Base-by-base conservation (phyloP, 2,888 invertebrate genomes). In the Mongoloraphidia duomilia region DNA sequence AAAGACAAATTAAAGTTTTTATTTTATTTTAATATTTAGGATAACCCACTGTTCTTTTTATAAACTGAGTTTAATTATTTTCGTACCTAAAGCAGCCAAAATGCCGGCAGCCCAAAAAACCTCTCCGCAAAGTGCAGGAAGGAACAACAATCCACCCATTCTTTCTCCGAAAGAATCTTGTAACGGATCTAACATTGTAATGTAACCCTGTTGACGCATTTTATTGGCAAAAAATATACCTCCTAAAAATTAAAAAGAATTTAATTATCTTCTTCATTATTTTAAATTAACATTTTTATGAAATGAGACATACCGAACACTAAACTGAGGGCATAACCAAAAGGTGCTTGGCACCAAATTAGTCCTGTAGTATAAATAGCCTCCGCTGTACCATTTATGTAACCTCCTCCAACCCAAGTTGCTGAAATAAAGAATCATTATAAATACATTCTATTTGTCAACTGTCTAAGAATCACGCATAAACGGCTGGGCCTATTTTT, bases 61-160 rank as follows among this genome's bases (percentile, higher is more conserved):
- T 17, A 12, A 34, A 44, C 12, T 33, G 10, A 17, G 12, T 33
- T 34, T 48, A 38, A 13, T 37, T 35, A 34, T 35, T 39, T 38
- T 54, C 72, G 70, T 59, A 86, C 87, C 94, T 40, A 97, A 73
- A 8, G 97, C 97, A 0, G 96, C 93, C 48, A 97, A 74, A 59
- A 97, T 96, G 47, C 96, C 96, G 1, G 96, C 97, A 0, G 96
- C 95, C 97, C 97, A 97, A 73, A 98, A 97, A 6, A 95, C 92
- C 71, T 97, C 97, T 8, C 97, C 97, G 61, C 94, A 89, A 2
- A 98, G 80, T 0, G 97, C 96, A 3, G 97, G 97, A 59, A 97
- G 72, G 69, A 95, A 97, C 56, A 97, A 76, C 54, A 97, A 72
- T 1, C 96, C 96, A 26, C 97, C 97, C 92, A 97, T 96, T 55